Conservation (phyloP, 2,797 vertebrate genomes). For the Gymnothorax reevesii region DNA sequence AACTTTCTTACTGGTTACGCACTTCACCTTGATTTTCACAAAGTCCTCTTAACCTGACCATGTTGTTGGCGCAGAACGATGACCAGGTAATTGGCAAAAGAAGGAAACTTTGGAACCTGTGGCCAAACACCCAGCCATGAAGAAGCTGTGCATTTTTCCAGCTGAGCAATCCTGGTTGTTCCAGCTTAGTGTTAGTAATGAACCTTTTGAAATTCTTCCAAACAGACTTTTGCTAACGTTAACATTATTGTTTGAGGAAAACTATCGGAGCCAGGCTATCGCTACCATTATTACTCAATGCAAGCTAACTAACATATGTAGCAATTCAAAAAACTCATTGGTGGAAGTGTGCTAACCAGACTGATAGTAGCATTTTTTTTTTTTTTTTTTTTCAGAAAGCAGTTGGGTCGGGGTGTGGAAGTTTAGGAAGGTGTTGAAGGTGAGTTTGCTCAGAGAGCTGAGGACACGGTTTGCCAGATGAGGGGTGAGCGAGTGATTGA, state of each 20-base stretch:
- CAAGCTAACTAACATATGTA: too few relatives aligned
- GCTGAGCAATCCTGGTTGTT: not conserved
- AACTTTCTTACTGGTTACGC: not conserved
- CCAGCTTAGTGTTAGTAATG: not conserved
- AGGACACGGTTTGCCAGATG: not conserved
- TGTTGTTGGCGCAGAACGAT: not conserved
- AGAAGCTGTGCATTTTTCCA: not conserved
- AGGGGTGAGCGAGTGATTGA: not conserved
- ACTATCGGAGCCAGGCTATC: too few relatives aligned
- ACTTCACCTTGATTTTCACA: not conserved
- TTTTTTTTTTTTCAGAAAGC: not conserved
- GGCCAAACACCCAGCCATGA: not conserved
- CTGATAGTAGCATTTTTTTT: not conserved
- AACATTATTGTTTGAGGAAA: not conserved
- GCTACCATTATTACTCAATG: too few relatives aligned
- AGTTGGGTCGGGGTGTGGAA: not conserved
- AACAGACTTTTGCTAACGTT: not conserved
- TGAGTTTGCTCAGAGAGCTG: not conserved
- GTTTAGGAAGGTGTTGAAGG: not conserved
- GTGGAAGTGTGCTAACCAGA: too few relatives aligned
- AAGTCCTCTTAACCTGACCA: not conserved
- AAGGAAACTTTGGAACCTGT: not conserved
- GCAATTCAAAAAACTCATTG: too few relatives aligned
- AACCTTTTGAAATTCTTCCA: not conserved
- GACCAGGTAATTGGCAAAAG: not conserved